These are phyloP conservation scores for Lamellibrachia satsuma DNA, from an alignment of 2,888 invertebrate species.

Conservation along the genomic window DNA sequence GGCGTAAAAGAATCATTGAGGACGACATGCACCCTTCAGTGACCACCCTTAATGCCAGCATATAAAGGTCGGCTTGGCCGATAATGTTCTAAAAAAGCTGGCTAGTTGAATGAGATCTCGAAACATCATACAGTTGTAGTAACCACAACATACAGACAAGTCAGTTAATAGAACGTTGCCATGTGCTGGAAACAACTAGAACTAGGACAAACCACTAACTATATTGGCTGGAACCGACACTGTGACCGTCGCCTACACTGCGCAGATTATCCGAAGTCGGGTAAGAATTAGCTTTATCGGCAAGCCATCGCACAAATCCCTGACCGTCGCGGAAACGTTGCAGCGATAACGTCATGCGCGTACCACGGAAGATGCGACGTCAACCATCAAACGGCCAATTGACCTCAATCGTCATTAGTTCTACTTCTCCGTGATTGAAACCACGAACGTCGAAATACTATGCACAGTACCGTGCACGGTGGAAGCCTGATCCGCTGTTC, in stretches of 20 bases:
- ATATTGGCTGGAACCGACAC: background rate
- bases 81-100: too few relatives aligned
- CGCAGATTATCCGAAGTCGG: background rate
- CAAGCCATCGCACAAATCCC: constrained; percentile 9
- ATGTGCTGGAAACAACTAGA: background rate
- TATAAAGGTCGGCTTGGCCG: too few relatives aligned
- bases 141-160: too few relatives aligned
- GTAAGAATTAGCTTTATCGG: background rate
- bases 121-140: too few relatives aligned
- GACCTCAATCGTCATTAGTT: background rate
- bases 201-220: background rate
- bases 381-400: background rate
- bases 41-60: too few relatives aligned
- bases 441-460: background rate
- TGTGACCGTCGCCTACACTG: background rate
- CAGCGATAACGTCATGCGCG: background rate
- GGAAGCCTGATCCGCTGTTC: background rate
- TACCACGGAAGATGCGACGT: background rate
- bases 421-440: background rate
- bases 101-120: too few relatives aligned
- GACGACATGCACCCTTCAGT: too few relatives aligned
- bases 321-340: background rate
- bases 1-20: too few relatives aligned
- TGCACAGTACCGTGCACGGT: background rate
- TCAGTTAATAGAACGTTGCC: too few relatives aligned